Evolutionary conservation across 2,888 invertebrate species (phyloP).

Genomic region (Parthenolecanium corni): DNA sequence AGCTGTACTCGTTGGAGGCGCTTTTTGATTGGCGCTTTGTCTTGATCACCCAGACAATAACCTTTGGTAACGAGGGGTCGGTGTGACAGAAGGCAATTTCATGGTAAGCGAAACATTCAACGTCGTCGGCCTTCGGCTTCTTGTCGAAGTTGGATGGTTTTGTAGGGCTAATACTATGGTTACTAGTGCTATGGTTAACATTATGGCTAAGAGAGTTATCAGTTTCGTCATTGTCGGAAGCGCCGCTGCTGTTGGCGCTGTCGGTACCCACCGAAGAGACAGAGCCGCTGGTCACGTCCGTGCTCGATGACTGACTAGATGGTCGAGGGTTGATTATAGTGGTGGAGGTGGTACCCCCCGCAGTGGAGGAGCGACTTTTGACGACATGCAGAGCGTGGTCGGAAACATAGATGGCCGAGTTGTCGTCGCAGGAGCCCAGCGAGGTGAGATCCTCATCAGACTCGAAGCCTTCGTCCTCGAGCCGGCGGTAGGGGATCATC

Average conservation of each 20-base stretch:
- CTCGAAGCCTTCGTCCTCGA: slow-evolving; percentile 36
- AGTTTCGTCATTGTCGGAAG: slow-evolving; percentile 34
- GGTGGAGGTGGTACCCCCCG: too few species aligned
- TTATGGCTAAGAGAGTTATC: slow-evolving; percentile 25
- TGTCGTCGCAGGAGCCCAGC: slow-evolving; percentile 33
- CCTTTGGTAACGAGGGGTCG: slow-evolving; percentile 35
- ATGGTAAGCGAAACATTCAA: slow-evolving; percentile 33
- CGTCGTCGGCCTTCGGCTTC: slow-evolving; percentile 18
- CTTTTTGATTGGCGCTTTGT: slow-evolving; percentile 25
- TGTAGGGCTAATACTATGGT: not conserved
- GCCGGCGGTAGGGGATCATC: slow-evolving; percentile 29
- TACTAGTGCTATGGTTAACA: not conserved
- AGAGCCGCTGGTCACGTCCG: slow-evolving; percentile 24
- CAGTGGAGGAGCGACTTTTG: not conserved
- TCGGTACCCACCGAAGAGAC: slow-evolving; percentile 32
- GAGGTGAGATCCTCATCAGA: slow-evolving; percentile 38
- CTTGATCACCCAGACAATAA: slow-evolving; percentile 37
- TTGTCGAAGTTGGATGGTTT: not conserved
- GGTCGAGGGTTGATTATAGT: not conserved
- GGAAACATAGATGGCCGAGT: slow-evolving; percentile 31
- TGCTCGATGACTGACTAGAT: slow-evolving; percentile 32
- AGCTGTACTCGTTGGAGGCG: slow-evolving; percentile 10
- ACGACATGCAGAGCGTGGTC: slow-evolving; percentile 11
- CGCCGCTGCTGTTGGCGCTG: slow-evolving; percentile 36
- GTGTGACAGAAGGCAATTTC: slow-evolving; percentile 38